A percentile compares a stretch with the other conserved stretches of the same genome.
Evolutionary conservation across 1,140 invertebrate genomes (phyloP).

Genomic region (Eufriesea mexicana): DNA sequence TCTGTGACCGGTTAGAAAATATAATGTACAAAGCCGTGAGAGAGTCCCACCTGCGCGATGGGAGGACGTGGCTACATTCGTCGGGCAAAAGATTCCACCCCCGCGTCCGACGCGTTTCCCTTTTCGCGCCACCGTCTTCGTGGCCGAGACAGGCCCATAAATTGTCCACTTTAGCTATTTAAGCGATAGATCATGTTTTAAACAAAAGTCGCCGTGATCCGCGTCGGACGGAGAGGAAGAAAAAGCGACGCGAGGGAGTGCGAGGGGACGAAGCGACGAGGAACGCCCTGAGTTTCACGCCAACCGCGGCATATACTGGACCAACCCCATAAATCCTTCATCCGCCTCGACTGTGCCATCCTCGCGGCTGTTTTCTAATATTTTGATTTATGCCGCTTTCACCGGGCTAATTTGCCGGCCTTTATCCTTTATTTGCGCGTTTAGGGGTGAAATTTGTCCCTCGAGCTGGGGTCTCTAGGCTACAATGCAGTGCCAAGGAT

Average conservation of each 20-base stretch:
- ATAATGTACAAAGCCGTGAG: conserved; percentile 63
- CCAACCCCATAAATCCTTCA: conserved; percentile 79
- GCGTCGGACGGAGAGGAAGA: conserved; percentile 31
- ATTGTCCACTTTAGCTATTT: conserved; percentile 77
- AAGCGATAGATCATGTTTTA: conserved; percentile 81
- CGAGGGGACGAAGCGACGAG: conserved; percentile 33
- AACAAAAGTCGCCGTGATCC: conserved; percentile 79
- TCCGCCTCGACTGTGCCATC: conserved; percentile 60
- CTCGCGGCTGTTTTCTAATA: conserved; percentile 78
- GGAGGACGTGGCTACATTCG: neutral
- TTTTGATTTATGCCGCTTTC: conserved; percentile 81
- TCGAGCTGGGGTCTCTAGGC: conserved; percentile 20
- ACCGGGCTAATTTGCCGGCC: conserved; percentile 76
- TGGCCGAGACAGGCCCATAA: conserved; percentile 70
- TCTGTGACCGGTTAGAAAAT: conserved; percentile 5
- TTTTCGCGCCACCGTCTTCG: neutral
- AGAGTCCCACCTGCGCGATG: conserved; percentile 62
- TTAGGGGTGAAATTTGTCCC: conserved; percentile 78
- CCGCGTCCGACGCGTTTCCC: conserved; percentile 14
- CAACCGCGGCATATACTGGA: conserved; percentile 45
- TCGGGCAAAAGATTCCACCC: conserved; percentile 42
- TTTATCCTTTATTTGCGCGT: conserved; percentile 80
- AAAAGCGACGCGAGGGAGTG: neutral
- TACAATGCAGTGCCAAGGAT: conserved; percentile 51
- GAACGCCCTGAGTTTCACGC: conserved; percentile 66